Evolutionary conservation across 2,888 invertebrate species (phyloP).

Genomic region (Trichacis sp.): DNA sequence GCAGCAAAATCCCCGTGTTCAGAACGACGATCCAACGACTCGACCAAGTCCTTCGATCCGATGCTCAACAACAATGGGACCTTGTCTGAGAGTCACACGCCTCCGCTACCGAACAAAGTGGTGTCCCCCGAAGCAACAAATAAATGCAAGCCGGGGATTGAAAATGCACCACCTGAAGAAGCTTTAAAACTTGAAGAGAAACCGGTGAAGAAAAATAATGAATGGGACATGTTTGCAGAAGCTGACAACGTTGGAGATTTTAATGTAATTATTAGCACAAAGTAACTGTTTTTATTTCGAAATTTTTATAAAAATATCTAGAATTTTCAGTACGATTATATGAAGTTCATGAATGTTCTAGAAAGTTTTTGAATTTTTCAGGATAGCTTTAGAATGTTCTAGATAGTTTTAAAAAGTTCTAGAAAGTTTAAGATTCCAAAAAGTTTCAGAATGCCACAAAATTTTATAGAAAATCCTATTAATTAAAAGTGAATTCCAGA

Average conservation of each 20-base stretch:
- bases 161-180: constrained; percentile 45
- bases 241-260: constrained; percentile 86
- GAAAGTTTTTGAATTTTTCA: no score
- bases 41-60: constrained; percentile 56
- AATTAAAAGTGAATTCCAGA: no score
- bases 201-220: constrained; percentile 71
- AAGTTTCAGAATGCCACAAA: no score
- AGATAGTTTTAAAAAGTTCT: no score
- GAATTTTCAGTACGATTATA: no score
- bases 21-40: constrained; percentile 45
- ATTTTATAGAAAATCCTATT: no score
- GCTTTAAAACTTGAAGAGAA: constrained; percentile 58
- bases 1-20: constrained; percentile 45
- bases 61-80: constrained; percentile 63
- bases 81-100: constrained; percentile 62
- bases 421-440: no score
- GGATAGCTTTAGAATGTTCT: no score
- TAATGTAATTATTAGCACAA: constrained; percentile 76
- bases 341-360: no score
- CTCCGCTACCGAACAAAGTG: constrained; percentile 60
- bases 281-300: no score
- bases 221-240: constrained; percentile 95
- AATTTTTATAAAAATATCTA: no score
- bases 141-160: constrained; percentile 57
- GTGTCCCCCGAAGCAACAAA: constrained; percentile 54